Evolutionary conservation across 2,797 vertebrate genomes (phyloP).

Genomic region (Simalia tracyae): DNA sequence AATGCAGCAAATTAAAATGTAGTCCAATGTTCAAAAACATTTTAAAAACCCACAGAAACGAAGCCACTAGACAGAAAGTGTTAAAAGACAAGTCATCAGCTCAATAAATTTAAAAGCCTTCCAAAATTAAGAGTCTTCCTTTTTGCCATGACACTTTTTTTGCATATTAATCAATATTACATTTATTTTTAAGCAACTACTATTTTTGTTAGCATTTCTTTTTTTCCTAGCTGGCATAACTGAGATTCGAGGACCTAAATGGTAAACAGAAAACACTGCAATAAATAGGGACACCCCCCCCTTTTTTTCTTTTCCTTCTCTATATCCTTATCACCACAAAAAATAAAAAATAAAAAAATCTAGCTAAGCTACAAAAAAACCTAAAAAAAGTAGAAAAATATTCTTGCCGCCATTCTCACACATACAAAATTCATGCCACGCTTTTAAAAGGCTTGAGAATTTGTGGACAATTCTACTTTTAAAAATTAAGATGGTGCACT

Average conservation of each 20-base stretch:
- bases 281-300: constrained; percentile 25
- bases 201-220: constrained; percentile 14
- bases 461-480: neutral
- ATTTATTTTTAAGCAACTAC: constrained; percentile 25
- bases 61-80: constrained; percentile 33
- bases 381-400: neutral
- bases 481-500: neutral
- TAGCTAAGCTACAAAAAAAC: constrained; percentile 54
- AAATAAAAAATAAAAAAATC: constrained; percentile 20
- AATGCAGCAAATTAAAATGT: constrained; percentile 33
- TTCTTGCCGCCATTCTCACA: constrained; percentile 39
- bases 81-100: constrained; percentile 36
- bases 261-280: constrained; percentile 34
- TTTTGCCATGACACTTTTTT: constrained; percentile 44
- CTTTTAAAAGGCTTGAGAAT: neutral
- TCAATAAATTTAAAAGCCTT: constrained; percentile 52
- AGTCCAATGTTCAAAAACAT: constrained; percentile 39
- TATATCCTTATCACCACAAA: no score
- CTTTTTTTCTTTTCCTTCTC: constrained; percentile 47
- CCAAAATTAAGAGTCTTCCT: constrained; percentile 15
- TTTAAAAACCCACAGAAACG: constrained; percentile 14
- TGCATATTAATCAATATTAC: constrained; percentile 63
- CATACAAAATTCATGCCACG: neutral
- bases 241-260: constrained; percentile 49
- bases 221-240: constrained; percentile 25